These are phyloP conservation scores for Stenichneumon culpator DNA, from an alignment of 2,888 invertebrate genomes.

Conservation along the genomic window DNA sequence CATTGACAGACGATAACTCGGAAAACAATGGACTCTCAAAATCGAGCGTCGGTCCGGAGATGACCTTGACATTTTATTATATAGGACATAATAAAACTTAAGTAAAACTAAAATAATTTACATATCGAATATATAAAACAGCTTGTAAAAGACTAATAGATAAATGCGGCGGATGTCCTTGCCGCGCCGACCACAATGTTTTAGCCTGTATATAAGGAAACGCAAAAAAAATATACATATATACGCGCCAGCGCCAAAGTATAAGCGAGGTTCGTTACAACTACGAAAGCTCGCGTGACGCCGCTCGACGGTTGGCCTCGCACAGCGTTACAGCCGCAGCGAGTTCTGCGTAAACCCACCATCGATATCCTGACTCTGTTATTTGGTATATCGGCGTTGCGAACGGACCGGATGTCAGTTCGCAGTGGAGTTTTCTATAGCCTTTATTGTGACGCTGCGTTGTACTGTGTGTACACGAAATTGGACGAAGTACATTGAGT, in stretches of 20 bases:
- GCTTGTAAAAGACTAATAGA: neutral
- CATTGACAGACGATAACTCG: no score
- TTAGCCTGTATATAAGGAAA: neutral
- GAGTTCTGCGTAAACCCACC: conserved; percentile 19
- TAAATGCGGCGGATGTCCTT: conserved; percentile 32
- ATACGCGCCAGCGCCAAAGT: neutral
- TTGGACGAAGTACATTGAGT: neutral
- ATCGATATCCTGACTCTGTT: conserved; percentile 12
- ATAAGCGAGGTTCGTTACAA: conserved; percentile 34
- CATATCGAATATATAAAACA: no score
- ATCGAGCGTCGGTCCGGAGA: neutral
- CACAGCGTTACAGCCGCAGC: conserved; percentile 16
- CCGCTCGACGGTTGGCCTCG: conserved; percentile 17
- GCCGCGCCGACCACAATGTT: neutral
- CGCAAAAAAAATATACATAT: neutral
- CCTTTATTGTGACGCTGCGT: neutral
- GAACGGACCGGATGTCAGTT: neutral
- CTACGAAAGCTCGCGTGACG: conserved; percentile 42
- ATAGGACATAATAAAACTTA: neutral
- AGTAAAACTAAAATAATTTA: no score
- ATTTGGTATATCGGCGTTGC: neutral
- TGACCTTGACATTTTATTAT: neutral
- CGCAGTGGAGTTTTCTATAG: neutral
- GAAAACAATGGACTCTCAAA: neutral
- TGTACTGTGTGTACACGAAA: neutral